These are phyloP conservation scores for Drosophila melanica DNA, from an alignment of 1,140 invertebrate genomes.

Conservation along the genomic window DNA sequence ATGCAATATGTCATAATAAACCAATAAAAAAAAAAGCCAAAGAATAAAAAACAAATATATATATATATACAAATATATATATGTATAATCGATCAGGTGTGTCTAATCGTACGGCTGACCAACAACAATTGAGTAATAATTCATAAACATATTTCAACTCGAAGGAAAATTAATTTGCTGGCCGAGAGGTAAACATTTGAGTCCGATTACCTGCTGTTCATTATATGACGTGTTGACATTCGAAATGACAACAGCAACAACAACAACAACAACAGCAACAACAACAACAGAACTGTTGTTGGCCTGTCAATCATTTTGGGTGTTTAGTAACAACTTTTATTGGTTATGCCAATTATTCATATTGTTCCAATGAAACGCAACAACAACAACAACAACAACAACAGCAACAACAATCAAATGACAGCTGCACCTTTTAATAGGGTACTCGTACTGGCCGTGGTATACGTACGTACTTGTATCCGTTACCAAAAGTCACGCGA, in stretches of 20 bases:
- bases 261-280: conserved; percentile 52
- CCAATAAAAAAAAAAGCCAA: conserved; percentile 2
- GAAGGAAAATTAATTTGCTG: conserved; percentile 72
- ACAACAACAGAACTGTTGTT: conserved; percentile 29
- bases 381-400: conserved; percentile 27
- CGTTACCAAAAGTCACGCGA: conserved; percentile 41
- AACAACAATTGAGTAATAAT: conserved; percentile 75
- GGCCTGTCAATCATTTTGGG: conserved; percentile 72
- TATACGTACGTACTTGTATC: neutral
- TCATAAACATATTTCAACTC: conserved; percentile 80
- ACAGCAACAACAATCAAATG: conserved; percentile 41
- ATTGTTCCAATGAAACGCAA: conserved; percentile 69
- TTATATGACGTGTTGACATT: conserved; percentile 77
- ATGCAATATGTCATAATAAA: no score
- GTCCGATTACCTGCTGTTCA: conserved; percentile 44
- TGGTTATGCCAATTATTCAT: conserved; percentile 76
- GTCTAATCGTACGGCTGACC: conserved; percentile 21
- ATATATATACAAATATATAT: neutral
- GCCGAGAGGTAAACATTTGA: conserved; percentile 37
- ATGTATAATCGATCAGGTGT: conserved; percentile 76
- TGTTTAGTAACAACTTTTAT: conserved; percentile 66
- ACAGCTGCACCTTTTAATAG: conserved; percentile 66
- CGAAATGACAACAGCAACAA: conserved; percentile 68
- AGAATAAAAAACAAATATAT: neutral
- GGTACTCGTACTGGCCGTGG: conserved; percentile 3